These are phyloP conservation scores for Sebastes nivosus DNA, from an alignment of 2,797 vertebrate species.

Conservation along the genomic window DNA sequence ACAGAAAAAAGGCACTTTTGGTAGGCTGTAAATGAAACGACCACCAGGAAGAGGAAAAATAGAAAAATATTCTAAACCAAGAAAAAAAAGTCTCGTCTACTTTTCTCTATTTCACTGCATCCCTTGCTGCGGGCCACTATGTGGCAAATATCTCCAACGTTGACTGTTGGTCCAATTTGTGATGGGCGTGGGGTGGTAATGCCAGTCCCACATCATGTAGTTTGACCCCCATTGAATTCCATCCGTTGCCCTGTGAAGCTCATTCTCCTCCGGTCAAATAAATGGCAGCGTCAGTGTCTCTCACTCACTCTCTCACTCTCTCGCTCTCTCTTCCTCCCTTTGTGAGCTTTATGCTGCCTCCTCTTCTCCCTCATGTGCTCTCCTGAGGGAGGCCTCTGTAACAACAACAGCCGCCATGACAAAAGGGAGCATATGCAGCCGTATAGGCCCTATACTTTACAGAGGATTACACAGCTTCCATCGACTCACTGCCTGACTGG, in stretches of 20 bases:
- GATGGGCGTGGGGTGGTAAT: slow-evolving; percentile 21
- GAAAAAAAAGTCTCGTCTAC: background rate
- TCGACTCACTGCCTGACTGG: slow-evolving; percentile 43
- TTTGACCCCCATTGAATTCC: slow-evolving; percentile 51
- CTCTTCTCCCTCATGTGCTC: slow-evolving; percentile 58
- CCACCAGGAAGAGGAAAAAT: slow-evolving; percentile 5
- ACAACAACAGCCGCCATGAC: slow-evolving; percentile 63
- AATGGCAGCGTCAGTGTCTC: slow-evolving; percentile 43
- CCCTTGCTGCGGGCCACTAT: slow-evolving; percentile 23
- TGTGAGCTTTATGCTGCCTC: slow-evolving; percentile 61
- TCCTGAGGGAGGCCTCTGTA: slow-evolving; percentile 58
- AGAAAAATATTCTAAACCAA: slow-evolving; percentile 23
- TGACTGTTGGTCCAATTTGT: slow-evolving; percentile 45
- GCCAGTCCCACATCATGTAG: slow-evolving; percentile 66
- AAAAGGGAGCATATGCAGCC: slow-evolving; percentile 59
- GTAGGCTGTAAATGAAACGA: slow-evolving; percentile 9
- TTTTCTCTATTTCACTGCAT: slow-evolving; percentile 51
- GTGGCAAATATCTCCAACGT: slow-evolving; percentile 48
- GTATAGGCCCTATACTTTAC: slow-evolving; percentile 51
- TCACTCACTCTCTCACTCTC: background rate
- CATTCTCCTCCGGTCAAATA: slow-evolving; percentile 43
- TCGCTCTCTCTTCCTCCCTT: slow-evolving; percentile 35
- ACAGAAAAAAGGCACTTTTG: slow-evolving; percentile 73
- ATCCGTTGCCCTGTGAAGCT: slow-evolving; percentile 32
- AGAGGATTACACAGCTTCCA: slow-evolving; percentile 60